Conservation (phyloP, 1,140 invertebrate genomes). For the Drosophila simulans region DNA sequence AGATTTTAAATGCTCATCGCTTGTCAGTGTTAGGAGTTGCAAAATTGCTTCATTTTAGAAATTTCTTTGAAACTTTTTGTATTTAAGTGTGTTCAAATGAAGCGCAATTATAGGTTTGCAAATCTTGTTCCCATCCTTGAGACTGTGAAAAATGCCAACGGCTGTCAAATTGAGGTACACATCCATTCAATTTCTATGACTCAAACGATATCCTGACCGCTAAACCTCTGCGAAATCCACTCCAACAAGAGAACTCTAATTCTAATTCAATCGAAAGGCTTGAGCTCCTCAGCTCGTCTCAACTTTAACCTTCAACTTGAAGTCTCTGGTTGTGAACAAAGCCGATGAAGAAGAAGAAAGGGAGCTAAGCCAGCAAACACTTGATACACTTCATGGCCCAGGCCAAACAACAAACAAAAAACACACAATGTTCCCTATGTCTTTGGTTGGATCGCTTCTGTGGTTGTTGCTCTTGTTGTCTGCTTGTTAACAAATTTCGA, state of each 20-base stretch:
- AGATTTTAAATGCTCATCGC: conserved; percentile 2
- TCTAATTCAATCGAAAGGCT: conserved; percentile 44
- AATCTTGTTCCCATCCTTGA: not conserved
- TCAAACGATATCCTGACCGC: conserved; percentile 22
- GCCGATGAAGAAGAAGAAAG: conserved; percentile 35
- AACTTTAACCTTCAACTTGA: conserved; percentile 80
- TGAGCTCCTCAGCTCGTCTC: conserved; percentile 21
- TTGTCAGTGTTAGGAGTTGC: not conserved
- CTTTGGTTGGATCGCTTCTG: conserved; percentile 21
- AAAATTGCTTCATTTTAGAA: not conserved
- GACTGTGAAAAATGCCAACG: conserved; percentile 39
- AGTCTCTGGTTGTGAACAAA: conserved; percentile 22
- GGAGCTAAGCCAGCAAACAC: conserved; percentile 56
- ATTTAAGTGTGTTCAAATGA: no score
- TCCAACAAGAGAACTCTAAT: conserved; percentile 28
- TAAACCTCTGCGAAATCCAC: conserved; percentile 34
- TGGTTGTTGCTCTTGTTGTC: conserved; percentile 35
- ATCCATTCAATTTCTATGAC: conserved; percentile 7
- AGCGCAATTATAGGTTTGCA: not conserved
- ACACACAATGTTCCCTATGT: conserved; percentile 44
- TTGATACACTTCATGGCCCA: conserved; percentile 67
- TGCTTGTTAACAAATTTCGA: conserved; percentile 79
- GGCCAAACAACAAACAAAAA: conserved; percentile 51
- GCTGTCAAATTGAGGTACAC: conserved; percentile 37
- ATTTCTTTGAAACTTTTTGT: no score